Evolutionary conservation across 2,113 vertebrate species (phyloP).

Genomic region (Zosterops japonicus): DNA sequence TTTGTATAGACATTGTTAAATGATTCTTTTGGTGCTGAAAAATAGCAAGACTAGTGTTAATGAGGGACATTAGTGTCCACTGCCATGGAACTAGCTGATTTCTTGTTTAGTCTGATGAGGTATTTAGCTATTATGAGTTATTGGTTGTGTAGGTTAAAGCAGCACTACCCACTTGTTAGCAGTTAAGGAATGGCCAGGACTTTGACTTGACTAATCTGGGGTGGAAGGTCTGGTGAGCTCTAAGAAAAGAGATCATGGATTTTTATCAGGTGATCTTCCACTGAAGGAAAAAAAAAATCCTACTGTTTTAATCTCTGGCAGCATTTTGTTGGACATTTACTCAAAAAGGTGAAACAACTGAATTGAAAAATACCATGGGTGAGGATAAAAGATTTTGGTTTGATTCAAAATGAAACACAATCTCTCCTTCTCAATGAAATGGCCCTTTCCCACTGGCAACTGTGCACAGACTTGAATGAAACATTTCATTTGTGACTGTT

Average conservation of each 20-base stretch:
- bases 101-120: neutral
- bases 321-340: neutral
- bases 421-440: constrained; percentile 18
- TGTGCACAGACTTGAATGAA: neutral
- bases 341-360: neutral
- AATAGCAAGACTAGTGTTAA: neutral
- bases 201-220: neutral
- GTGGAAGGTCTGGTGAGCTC: neutral
- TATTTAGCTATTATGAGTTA: neutral
- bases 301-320: neutral
- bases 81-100: neutral
- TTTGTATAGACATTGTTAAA: neutral
- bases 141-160: neutral
- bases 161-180: neutral
- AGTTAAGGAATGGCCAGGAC: neutral
- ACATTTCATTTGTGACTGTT: neutral
- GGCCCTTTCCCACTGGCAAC: neutral
- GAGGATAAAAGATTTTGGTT: neutral
- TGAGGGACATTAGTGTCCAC: neutral
- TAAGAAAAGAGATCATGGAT: neutral
- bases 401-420: neutral
- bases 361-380: neutral
- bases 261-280: neutral
- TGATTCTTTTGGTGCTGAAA: neutral
- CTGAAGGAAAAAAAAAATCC: neutral